Evolutionary conservation across 92 coral and sea anemone genomes (phyloP), one percentile per base, ranked within the genome.

Genomic region (Actinostola sp.): DNA sequence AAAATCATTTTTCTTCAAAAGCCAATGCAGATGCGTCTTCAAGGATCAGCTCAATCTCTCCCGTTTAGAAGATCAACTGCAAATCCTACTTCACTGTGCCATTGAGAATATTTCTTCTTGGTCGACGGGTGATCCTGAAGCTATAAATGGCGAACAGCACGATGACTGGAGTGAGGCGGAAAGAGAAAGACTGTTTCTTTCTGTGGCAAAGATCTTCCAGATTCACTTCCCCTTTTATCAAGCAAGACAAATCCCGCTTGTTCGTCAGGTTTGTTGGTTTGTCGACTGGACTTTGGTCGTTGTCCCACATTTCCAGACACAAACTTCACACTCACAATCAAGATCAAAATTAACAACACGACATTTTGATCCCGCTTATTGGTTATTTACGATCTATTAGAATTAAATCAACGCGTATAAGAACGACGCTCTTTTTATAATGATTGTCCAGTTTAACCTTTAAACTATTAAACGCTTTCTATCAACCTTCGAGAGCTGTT

Each of bases 1-100:
- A 25, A 3, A 51, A 25, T 21, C 12, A 16, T 14, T 26, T 63
- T 35, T 54, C 60, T 23, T 58, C n/a, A 25, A 4, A 50, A 94
- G 98, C 53, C 98, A 92, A 42, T 94, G 98, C 77, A 92, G 93
- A 62, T 94, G 98, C 62, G 85, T 94, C 45, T 94, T 94, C 70
- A 75, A 88, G 54, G 98, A 94, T 63, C 97, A 87, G 69, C 81
- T 78, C 25, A 79, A 94, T 60, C 80, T 94, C 56, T 88, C 89
- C 24, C 88, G 97, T 17, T 66, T 94, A 13, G 97, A 88, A 74
- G 97, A 91, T 50, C 86, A 74, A 61, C 73, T 94, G 17, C 91
- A 91, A 51, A 70, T 72, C 30, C 61, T 94, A 16, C 88, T 94
- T 36, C 58, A 78, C 23, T 84, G 89, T 28, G 98, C 89, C 36